Evolutionary conservation across 1,140 invertebrate genomes (phyloP).

Genomic region (Platyscapa corneri): DNA sequence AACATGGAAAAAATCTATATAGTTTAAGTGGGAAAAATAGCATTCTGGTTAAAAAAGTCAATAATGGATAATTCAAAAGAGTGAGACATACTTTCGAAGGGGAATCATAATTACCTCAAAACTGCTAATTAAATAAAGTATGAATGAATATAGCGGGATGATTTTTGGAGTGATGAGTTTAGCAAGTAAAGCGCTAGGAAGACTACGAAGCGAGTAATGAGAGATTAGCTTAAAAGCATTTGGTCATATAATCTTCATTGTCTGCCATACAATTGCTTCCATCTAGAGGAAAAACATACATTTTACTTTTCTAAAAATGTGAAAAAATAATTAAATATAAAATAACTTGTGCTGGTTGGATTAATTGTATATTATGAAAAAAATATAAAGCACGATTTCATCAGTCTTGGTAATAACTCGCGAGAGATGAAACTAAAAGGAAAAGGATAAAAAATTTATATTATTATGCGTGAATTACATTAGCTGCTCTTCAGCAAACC

Average conservation of each 20-base stretch:
- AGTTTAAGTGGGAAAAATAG: not conserved
- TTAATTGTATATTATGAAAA: constrained; percentile 1
- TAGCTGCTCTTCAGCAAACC: not conserved
- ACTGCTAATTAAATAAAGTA: constrained; percentile 64
- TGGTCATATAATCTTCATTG: constrained; percentile 68
- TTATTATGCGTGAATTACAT: not conserved
- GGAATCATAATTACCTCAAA: constrained; percentile 71
- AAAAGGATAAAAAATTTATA: not conserved
- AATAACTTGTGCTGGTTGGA: not conserved
- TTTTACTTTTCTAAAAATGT: constrained; percentile 25
- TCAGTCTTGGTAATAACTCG: not conserved
- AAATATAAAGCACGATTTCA: not conserved
- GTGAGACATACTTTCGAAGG: constrained; percentile 1
- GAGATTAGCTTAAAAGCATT: constrained; percentile 69
- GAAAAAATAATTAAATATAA: constrained; percentile 20
- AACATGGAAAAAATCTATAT: not conserved
- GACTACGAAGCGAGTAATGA: constrained; percentile 73
- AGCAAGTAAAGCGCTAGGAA: constrained; percentile 70
- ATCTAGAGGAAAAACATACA: constrained; percentile 69
- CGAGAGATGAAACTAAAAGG: not conserved
- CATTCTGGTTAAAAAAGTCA: not conserved
- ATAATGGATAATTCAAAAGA: not conserved
- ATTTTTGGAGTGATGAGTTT: constrained; percentile 64
- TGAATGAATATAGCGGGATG: constrained; percentile 69
- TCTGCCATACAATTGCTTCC: constrained; percentile 74